Base-by-base conservation (phyloP, 2,797 vertebrate species). In the Morus bassanus region DNA sequence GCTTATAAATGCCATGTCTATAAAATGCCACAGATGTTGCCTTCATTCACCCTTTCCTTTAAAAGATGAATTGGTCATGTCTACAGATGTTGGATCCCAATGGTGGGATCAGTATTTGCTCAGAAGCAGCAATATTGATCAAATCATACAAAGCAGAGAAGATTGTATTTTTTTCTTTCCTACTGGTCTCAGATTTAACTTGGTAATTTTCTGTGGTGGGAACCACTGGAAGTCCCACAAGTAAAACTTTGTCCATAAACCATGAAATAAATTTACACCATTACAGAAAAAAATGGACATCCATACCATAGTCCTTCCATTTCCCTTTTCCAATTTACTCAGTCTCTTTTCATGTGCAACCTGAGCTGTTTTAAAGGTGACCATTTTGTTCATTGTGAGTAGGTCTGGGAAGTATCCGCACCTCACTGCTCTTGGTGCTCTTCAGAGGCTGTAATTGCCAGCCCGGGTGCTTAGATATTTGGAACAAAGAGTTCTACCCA, bases 391-490 rank as follows among this genome's bases (percentile, higher is more conserved):
- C 89, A 11, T 9, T 67, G 70, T 46, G 78, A 89, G 48, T 60
- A 68, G 60, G 70, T 59, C 53, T 78, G 69, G 45, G 46, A 82
- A 78, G 43, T 41, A 70, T 39, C 63, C 60, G 78, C 1, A 4
- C 79, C 79, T 91, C 9, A 0, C 65, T 83, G 83, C 82, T 93
- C 72, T 45, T 57, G 81, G 19, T 82, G 78, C 28, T 95, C 76
- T 60, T 77, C 84, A 92, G 94, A 41, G 83, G 67, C 73, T 95
- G 85, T 84, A 92, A 91, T 95, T 95, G 70, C 61, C 74, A 93
- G 54, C 73, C 61, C 4, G 7, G 33, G 24, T 21, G 45, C 78
- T 72, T 7, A 60, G 51, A 88, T 35, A 76, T 88, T 95, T 86
- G 68, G 81, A 94, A 85, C 81, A 79, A 73, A 53, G 79, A 73